Conservation (phyloP, 2,888 invertebrate genomes). For the Caenorhabditis wallacei region DNA sequence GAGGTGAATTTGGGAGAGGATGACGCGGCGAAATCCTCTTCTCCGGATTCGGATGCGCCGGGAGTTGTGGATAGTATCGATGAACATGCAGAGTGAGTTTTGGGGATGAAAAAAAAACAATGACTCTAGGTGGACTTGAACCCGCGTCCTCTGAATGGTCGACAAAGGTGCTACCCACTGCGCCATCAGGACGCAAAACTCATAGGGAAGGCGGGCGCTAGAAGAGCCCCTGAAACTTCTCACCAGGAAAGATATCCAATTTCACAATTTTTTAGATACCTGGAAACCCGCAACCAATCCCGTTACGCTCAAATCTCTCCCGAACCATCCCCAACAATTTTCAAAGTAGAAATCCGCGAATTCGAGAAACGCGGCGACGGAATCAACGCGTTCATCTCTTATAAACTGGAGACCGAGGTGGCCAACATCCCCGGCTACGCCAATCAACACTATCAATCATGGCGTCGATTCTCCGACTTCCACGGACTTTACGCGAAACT, state of each 20-base stretch:
- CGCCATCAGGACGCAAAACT: too few species aligned
- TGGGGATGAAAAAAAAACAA: too few species aligned
- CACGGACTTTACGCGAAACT: constrained; percentile 96
- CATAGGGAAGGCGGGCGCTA: too few species aligned
- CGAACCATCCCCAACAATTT: constrained; percentile 32
- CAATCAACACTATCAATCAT: constrained; percentile 89
- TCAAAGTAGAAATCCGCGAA: constrained; percentile 40
- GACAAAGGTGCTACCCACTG: too few species aligned
- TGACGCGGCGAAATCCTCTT: constrained; percentile 43
- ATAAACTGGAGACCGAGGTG: constrained; percentile 91
- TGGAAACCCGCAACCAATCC: too few species aligned
- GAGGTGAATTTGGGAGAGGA: constrained; percentile 62
- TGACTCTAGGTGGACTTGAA: too few species aligned
- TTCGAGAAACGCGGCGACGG: constrained; percentile 98
- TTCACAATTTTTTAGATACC: too few species aligned
- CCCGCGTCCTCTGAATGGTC: too few species aligned
- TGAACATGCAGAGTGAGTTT: constrained; percentile 59
- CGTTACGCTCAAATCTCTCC: constrained; percentile 64
- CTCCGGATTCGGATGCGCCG: not conserved
- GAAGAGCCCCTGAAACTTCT: too few species aligned
- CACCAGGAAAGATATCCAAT: too few species aligned
- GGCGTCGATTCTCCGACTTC: constrained; percentile 97
- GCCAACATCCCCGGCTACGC: constrained; percentile 79
- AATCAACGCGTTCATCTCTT: constrained; percentile 96
- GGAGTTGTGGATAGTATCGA: constrained; percentile 54